These are phyloP conservation scores for Polymixis lichenea DNA, from an alignment of 2,888 invertebrate species.

Conservation along the genomic window DNA sequence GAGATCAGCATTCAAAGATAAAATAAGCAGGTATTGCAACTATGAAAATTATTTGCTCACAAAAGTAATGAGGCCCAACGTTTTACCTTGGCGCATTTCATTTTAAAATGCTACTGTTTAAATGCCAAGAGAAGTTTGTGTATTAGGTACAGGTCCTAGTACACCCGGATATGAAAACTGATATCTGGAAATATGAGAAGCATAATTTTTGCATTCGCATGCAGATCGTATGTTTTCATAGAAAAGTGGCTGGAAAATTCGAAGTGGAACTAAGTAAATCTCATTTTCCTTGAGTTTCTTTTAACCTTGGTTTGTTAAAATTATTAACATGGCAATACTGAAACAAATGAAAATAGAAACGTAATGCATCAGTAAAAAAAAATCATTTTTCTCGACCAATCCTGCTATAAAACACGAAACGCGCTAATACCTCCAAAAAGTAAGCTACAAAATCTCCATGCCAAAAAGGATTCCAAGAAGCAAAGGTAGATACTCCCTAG, in stretches of 20 bases:
- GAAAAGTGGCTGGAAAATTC: conserved; percentile 2
- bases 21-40: conserved; percentile 31
- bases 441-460: conserved; percentile 72
- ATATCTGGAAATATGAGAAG: conserved; percentile 16
- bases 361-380: background rate
- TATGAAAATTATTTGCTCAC: conserved; percentile 46
- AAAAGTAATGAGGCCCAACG: conserved; percentile 34
- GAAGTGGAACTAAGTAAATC: background rate
- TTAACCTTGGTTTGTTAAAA: no score
- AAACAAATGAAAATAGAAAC: background rate
- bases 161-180: background rate
- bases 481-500: conserved; percentile 61
- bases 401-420: conserved; percentile 5
- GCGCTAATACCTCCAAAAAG: conserved; percentile 47
- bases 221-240: background rate
- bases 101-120: conserved; percentile 11
- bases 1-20: conserved; percentile 27
- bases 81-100: conserved; percentile 22
- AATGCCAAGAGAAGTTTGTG: conserved; percentile 22
- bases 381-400: background rate
- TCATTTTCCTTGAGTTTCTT: background rate
- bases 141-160: background rate
- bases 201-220: background rate
- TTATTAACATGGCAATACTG: no score
- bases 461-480: conserved; percentile 72